Evolutionary conservation across 2,888 invertebrate genomes (phyloP).

Genomic region (Caenorhabditis sp.): DNA sequence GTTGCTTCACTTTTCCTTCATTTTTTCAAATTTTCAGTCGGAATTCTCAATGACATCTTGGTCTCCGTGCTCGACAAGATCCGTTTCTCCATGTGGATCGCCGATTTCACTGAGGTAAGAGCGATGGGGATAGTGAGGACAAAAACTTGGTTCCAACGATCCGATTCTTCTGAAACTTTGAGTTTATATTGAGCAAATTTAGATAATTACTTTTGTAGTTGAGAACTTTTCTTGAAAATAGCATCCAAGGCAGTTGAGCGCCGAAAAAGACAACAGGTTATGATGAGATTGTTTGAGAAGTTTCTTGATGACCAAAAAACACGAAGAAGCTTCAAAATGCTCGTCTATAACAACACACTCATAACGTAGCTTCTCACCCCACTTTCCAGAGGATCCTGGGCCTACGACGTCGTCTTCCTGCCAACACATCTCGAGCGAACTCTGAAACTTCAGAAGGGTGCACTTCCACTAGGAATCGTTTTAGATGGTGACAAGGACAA

Average conservation of each 20-base stretch:
- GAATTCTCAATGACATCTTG: slow-evolving; percentile 82
- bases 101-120: slow-evolving; percentile 72
- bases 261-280: no score
- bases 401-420: slow-evolving; percentile 84
- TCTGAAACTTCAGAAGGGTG: slow-evolving; percentile 86
- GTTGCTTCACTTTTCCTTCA: slow-evolving; percentile 3
- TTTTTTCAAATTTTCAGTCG: slow-evolving; percentile 74
- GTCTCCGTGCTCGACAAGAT: slow-evolving; percentile 81
- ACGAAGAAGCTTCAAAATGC: no score
- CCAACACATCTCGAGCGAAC: slow-evolving; percentile 86
- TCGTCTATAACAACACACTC: no score
- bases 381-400: slow-evolving; percentile 79
- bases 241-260: no score
- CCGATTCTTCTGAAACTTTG: no score
- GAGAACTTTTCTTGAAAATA: no score
- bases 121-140: no score
- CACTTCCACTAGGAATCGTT: slow-evolving; percentile 86
- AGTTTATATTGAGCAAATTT: no score
- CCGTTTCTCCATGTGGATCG: slow-evolving; percentile 80
- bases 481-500: slow-evolving; percentile 86
- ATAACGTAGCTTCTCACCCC: background rate
- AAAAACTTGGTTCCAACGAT: no score
- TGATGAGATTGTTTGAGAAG: no score
- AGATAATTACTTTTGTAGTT: no score
- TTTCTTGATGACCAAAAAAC: no score